Evolutionary conservation across 2,797 vertebrate genomes (phyloP).

Genomic region (Danio tinwini): DNA sequence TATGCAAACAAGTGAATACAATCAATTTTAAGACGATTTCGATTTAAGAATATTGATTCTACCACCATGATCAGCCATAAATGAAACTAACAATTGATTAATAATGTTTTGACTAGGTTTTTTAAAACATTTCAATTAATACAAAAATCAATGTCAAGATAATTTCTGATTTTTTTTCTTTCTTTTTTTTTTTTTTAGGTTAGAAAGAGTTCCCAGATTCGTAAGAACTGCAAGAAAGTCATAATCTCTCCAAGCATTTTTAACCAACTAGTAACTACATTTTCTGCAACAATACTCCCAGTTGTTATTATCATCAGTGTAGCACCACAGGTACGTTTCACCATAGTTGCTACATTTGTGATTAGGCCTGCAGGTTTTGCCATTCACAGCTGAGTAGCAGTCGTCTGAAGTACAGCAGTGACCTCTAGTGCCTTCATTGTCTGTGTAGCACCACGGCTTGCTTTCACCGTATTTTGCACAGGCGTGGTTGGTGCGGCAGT

Average conservation of each 20-base stretch:
- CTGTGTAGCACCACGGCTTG: constrained; percentile 1
- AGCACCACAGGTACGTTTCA: background rate
- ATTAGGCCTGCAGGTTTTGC: background rate
- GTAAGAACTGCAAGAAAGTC: too few relatives aligned
- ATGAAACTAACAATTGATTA: too few relatives aligned
- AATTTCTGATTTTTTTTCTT: too few relatives aligned
- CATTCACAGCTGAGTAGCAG: background rate
- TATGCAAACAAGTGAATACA: too few relatives aligned
- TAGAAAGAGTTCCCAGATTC: too few relatives aligned
- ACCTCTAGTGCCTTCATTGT: background rate
- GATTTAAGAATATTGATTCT: too few relatives aligned
- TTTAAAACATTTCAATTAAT: too few relatives aligned
- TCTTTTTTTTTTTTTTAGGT: too few relatives aligned
- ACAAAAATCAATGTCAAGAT: too few relatives aligned
- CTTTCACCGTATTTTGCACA: constrained; percentile 9
- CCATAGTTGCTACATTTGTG: constrained; percentile 1
- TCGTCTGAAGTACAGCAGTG: constrained; percentile 9
- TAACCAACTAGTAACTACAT: background rate
- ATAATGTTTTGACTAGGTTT: too few relatives aligned
- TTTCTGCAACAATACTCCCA: constrained; percentile 34
- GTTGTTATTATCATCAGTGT: background rate
- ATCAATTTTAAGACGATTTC: too few relatives aligned
- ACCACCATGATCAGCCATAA: too few relatives aligned
- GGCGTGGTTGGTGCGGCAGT: constrained; percentile 22
- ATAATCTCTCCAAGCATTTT: background rate